Evolutionary conservation across 2,888 invertebrate genomes (phyloP).

Genomic region (Eumacrocentrus americanus): DNA sequence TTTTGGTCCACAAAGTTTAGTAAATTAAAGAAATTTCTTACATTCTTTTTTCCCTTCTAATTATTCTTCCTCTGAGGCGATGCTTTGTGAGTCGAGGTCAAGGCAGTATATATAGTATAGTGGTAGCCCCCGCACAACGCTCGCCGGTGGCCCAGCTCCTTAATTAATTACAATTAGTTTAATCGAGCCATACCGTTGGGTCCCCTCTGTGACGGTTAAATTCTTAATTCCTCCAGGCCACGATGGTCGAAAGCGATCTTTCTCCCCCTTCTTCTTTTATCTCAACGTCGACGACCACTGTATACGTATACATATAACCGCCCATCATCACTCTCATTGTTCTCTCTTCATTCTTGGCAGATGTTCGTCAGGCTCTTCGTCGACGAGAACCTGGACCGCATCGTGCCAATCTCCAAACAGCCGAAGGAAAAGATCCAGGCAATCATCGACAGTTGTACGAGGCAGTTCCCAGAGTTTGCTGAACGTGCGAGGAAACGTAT

Average conservation of each 20-base stretch:
- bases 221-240: slow-evolving; percentile 30
- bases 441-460: slow-evolving; percentile 94
- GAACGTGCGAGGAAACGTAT: slow-evolving; percentile 94
- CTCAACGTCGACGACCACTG: background rate
- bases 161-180: slow-evolving; percentile 61
- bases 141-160: slow-evolving; percentile 42
- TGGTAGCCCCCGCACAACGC: background rate
- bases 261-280: slow-evolving; percentile 9
- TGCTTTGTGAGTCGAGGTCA: slow-evolving; percentile 7
- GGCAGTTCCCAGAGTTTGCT: slow-evolving; percentile 96
- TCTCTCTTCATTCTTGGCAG: slow-evolving; percentile 63
- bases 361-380: slow-evolving; percentile 98
- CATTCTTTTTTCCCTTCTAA: slow-evolving; percentile 23
- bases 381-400: slow-evolving; percentile 94
- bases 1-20: background rate
- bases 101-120: background rate
- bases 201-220: slow-evolving; percentile 23
- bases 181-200: slow-evolving; percentile 46
- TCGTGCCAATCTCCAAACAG: slow-evolving; percentile 96
- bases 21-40: slow-evolving; percentile 3
- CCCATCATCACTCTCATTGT: no score
- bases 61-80: slow-evolving; percentile 17
- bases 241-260: slow-evolving; percentile 9
- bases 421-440: slow-evolving; percentile 98
- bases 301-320: slow-evolving; percentile 15